Evolutionary conservation across 2,888 invertebrate genomes (phyloP).

Genomic region (Syritta pipiens): DNA sequence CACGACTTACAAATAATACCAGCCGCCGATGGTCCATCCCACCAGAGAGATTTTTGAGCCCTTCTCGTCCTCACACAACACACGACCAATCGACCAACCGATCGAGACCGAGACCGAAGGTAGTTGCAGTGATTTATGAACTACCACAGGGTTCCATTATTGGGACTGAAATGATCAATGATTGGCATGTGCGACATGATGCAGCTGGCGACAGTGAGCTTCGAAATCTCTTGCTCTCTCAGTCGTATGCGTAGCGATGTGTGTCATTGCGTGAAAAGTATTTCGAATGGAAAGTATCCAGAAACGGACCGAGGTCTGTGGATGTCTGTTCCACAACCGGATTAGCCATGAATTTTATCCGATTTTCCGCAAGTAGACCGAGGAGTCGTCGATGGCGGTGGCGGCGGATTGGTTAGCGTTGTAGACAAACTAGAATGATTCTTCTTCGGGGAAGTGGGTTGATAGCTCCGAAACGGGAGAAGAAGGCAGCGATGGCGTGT

Average conservation of each 20-base stretch:
- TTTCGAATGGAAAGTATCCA: conserved; percentile 36
- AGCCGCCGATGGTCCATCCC: conserved; percentile 14
- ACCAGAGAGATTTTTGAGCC: conserved; percentile 36
- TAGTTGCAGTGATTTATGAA: conserved; percentile 55
- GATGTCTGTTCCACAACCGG: conserved; percentile 62
- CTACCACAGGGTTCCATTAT: conserved; percentile 62
- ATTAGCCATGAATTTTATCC: conserved; percentile 60
- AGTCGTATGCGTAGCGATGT: conserved; percentile 5
- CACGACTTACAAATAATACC: conserved; percentile 58
- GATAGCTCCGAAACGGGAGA: conserved; percentile 22
- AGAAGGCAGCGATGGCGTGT: conserved; percentile 12
- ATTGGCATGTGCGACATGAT: conserved; percentile 60
- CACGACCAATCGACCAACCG: conserved; percentile 25
- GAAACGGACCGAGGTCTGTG: too few species aligned
- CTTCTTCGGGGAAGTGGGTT: conserved; percentile 53
- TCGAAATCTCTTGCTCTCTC: too few species aligned
- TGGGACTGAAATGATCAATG: conserved; percentile 61
- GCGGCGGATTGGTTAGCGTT: neutral
- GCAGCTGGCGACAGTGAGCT: too few species aligned
- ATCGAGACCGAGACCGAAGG: neutral
- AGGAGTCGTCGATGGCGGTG: conserved; percentile 1
- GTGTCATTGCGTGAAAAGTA: conserved; percentile 48
- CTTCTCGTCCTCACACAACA: conserved; percentile 51
- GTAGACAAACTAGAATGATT: conserved; percentile 63
- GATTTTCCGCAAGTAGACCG: conserved; percentile 57